phyloP scores from a whole-genome alignment of 2,888 invertebrate species.

The Netelia inedita region DNA sequence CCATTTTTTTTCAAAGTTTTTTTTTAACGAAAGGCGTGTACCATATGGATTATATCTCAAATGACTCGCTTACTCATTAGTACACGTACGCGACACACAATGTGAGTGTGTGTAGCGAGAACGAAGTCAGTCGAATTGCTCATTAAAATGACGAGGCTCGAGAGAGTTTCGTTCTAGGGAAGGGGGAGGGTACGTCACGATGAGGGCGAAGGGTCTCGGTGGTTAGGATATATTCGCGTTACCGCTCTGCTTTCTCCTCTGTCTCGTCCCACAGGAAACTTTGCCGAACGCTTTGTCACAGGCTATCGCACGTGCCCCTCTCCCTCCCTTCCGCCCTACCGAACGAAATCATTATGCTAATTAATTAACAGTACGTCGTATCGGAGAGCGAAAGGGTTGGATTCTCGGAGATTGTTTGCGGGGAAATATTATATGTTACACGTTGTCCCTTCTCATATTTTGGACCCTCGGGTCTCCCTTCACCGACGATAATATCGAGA shows the following conservation, averaged over 20 bases:
- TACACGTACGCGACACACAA: slow-evolving; percentile 19
- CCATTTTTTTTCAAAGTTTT: slow-evolving; percentile 3
- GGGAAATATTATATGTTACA: slow-evolving; percentile 7
- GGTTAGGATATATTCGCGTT: slow-evolving; percentile 29
- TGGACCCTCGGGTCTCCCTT: background rate
- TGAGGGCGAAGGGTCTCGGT: slow-evolving; percentile 43
- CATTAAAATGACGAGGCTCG: slow-evolving; percentile 78
- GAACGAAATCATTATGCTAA: slow-evolving; percentile 79
- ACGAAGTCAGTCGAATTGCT: slow-evolving; percentile 74
- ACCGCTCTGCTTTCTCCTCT: slow-evolving; percentile 49
- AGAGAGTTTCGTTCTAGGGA: slow-evolving; percentile 44
- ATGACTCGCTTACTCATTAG: slow-evolving; percentile 10
- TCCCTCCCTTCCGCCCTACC: slow-evolving; percentile 66
- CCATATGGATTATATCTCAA: background rate
- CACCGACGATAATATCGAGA: background rate
- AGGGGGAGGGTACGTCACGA: background rate
- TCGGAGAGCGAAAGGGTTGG: background rate
- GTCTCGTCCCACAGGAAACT: slow-evolving; percentile 61
- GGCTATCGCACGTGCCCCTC: slow-evolving; percentile 37
- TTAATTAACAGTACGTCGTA: slow-evolving; percentile 75
- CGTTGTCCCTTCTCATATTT: slow-evolving; percentile 3
- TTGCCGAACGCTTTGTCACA: slow-evolving; percentile 70
- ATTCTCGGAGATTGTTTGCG: slow-evolving; percentile 4
- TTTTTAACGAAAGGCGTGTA: slow-evolving; percentile 18
- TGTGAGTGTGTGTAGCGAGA: slow-evolving; percentile 28